Percentiles rank a stretch among this genome's conserved stretches.
These are phyloP conservation scores for Falco concolor DNA, from an alignment of 2,797 vertebrate species.

Conservation along the genomic window DNA sequence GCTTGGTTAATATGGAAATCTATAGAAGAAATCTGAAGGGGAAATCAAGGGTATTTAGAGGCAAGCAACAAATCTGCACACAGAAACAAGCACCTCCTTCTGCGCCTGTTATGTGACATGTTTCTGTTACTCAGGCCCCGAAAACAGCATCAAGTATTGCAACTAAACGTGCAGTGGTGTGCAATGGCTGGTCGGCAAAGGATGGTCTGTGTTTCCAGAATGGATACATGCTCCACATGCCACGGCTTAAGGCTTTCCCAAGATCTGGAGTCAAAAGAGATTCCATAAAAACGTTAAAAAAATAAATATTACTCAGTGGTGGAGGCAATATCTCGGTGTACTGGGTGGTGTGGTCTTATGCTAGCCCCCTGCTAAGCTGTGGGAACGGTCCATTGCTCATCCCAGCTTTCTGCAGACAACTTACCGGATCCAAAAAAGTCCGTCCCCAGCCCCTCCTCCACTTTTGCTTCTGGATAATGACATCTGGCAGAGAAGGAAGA, in stretches of 20 bases:
- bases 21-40: not conserved
- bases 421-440: not conserved
- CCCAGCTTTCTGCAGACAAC: not conserved
- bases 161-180: not conserved
- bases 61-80: not conserved
- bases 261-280: not conserved
- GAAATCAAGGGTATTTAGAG: not conserved
- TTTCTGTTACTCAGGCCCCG: not conserved
- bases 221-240: fast-evolving
- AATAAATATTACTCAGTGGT: fast-evolving
- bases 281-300: fast-evolving
- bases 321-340: not conserved
- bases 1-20: not conserved
- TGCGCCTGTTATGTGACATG: fast-evolving
- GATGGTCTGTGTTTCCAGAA: fast-evolving
- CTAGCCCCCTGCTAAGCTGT: not conserved
- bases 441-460: fast-evolving
- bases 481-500: not conserved
- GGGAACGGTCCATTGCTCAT: not conserved
- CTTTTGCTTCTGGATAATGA: not conserved
- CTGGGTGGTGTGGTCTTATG: not conserved
- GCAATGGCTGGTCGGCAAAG: not conserved
- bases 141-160: too few relatives aligned
- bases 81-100: too few relatives aligned
- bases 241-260: not conserved